Evolutionary conservation across 2,797 vertebrate species (phyloP), one percentile per base, ranked within the genome.

Genomic region (Ptychadena robeensis): DNA sequence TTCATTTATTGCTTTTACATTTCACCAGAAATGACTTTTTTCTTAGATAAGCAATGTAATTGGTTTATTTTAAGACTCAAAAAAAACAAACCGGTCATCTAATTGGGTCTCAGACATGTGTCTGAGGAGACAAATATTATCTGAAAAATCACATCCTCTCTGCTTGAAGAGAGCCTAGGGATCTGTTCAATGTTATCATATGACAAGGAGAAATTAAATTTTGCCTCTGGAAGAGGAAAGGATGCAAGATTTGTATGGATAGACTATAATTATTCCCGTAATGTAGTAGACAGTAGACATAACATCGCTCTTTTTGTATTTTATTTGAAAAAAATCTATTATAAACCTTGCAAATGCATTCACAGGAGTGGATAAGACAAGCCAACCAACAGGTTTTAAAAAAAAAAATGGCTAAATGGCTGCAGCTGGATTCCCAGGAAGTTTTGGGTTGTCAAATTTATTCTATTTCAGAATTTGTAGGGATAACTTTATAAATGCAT

Each of bases 101-200:
- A 53, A 53, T 22, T 22, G 18, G 44, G 44, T 53, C 44, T 53
- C 44, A 53, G 44, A 44, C 69, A 37, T 15, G 68, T 40, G 35
- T 70, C 35, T 70, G n/a, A 31, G 68, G 34, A 18, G 44, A 71
- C 31, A 53, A 68, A 35, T 31, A 68, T 30, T 67, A 48, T 78
- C 12, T 53, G 48, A 68, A 68, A 25, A 30, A 15, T 37, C 30
- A 22, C 44, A 69, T 79, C 34, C 69, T 18, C 40, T 69, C 38
- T 65, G 53, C 15, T 57, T 48, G 32, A 34, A 31, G 27, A 34
- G 44, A 53, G 28, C 71, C 71, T 32, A 12, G 59, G 44, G 71
- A 73, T 30, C 31, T 53, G 71, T 73, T 14, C 48, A 71, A 37
- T 71, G 69, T 71, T 28, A 71, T 71, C 32, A n/a, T 44, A 71